Percentiles rank a stretch among this genome's conserved stretches.
Conservation (phyloP, 1,140 invertebrate genomes). For the Neelides sp. region DNA sequence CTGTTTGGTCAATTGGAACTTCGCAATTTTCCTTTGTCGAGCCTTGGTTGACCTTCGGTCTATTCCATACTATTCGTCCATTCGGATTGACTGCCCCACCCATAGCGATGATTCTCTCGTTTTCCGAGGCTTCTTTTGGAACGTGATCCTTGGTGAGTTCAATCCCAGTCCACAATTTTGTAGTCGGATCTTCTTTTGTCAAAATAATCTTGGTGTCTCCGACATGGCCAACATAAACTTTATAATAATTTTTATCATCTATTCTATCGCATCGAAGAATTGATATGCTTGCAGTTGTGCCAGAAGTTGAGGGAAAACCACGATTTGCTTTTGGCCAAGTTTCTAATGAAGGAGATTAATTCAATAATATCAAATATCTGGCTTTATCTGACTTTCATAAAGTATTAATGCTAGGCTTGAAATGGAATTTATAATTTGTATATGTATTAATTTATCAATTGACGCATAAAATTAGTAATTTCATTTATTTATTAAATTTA, state of each 20-base stretch:
- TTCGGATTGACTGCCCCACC: not conserved
- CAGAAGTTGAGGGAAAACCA: not conserved
- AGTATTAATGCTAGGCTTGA: too few relatives aligned
- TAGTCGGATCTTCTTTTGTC: not conserved
- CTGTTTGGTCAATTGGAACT: too few relatives aligned
- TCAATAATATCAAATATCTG: too few relatives aligned
- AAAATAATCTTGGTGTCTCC: not conserved
- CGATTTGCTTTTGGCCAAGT: not conserved
- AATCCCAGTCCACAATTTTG: not conserved
- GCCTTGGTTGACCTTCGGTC: too few relatives aligned
- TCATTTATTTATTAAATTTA: not conserved
- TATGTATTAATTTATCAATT: not conserved
- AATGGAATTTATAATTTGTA: too few relatives aligned
- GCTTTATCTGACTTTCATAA: too few relatives aligned
- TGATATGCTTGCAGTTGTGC: not conserved
- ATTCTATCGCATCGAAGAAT: too few relatives aligned
- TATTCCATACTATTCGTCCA: too few relatives aligned
- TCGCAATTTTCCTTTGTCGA: too few relatives aligned
- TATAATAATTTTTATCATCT: too few relatives aligned
- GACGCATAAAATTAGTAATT: not conserved
- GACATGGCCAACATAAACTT: not conserved
- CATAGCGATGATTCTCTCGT: not conserved
- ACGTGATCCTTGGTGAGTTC: not conserved
- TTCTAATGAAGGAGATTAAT: not conserved
- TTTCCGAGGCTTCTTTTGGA: not conserved